Base-by-base conservation (phyloP, 1,140 invertebrate species). In the Carcinoscorpius rotundicauda region DNA sequence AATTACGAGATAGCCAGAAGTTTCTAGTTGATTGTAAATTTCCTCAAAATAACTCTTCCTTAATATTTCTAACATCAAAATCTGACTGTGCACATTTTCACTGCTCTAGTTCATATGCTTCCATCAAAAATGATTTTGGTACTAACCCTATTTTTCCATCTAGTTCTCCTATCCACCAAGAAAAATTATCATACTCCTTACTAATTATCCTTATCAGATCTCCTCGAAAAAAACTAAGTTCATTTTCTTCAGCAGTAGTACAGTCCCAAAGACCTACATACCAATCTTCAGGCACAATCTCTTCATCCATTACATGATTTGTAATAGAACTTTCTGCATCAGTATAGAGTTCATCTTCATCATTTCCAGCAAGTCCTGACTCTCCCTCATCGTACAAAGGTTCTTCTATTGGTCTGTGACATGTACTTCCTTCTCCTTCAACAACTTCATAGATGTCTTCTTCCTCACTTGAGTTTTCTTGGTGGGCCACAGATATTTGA, bases 261-360 rank as follows among this genome's bases (percentile, higher is more conserved):
- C 65, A 66, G 60, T 69, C 66, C 68, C 68, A 69, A 4, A 69
- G 52, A 48, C 65, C 65, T 4, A 69, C 61, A 58, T 69, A 69
- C 65, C 62, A 66, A 3, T 69, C 68, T 51, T 56, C 51, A 8
- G 64, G 64, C 49, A 29, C 29, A 29, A 29, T 29, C 29, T 29
- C 29, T 29, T 29, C 29, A 29, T 29, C 29, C 29, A 29, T 29
- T 29, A 29, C 29, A 2, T 29, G 29, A 29, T 29, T 29, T 29
- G 29, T 52, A 53, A 3, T 6, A 5, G 56, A 11, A 53, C 6
- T 29, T 4, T 62, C 52, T 62, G 10, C 51, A 62, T 62, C 61
- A 29, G 51, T 55, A 9, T 49, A 61, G 3, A 51, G n/a, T 67
- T 56, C 58, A n/a, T 67, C 55, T 4, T 51, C 62, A 55, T 29